Evolutionary conservation across 2,797 vertebrate genomes (phyloP), one percentile per base, ranked within the genome.

Genomic region (Fratercula arctica): DNA sequence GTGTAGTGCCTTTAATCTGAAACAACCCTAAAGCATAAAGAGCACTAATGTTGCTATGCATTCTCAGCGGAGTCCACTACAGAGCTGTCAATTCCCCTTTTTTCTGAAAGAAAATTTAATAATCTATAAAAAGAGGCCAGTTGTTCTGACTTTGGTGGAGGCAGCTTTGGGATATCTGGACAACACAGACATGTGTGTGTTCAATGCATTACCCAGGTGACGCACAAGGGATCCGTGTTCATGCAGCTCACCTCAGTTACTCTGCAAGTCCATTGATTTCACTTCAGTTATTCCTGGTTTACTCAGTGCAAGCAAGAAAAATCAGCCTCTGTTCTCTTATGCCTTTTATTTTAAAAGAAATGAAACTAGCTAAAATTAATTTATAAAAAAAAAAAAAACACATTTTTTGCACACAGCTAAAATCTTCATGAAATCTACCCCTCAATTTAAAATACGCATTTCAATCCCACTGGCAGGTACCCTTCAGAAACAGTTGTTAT

Each of bases 401-500:
- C 5, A 31, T 57, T 41, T 10, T 64, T 82, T 57, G 63, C 28
- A 78, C 5, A 9, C 26, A 83, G 46, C 60, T 73, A 79, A 78
- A 61, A 67, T 74, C 41, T 69, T 88, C 29, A 68, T 64, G 33
- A 93, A 93, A 78, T 73, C 66, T 81, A 72, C 41, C 23, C 33
- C 53, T 95, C 68, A 70, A 33, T 60, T 69, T 59, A 86, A 94
- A 95, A 87, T 20, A 69, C 0, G 3, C 35, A 90, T 68, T 87
- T 72, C 67, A 95, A 85, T 94, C 66, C 81, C 77, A 91, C 79
- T 96, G 97, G 85, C 90, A 96, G 96, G 93, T 96, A 97, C 66
- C 37, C 66, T 90, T 82, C 61, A 85, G 88, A 93, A 97, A 96
- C 97, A 98, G 96, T 96, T 98, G 97, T 97, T 98, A 97, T 97